Percentiles rank a stretch among this genome's conserved stretches.
phyloP scores from a whole-genome alignment of 2,113 vertebrate genomes.

The Pelecanus crispus region DNA sequence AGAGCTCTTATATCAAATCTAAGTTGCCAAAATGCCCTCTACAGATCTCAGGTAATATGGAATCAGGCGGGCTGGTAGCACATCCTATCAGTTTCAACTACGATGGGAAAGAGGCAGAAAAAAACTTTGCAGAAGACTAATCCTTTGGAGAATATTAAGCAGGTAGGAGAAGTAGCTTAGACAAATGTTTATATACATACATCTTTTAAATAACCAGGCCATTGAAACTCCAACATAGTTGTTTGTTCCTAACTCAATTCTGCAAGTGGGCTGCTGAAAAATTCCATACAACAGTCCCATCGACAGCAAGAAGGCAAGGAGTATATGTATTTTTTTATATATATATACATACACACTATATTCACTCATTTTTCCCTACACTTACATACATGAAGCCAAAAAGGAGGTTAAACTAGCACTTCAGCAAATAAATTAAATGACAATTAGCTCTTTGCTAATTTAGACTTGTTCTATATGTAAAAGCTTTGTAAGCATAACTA shows the following conservation, averaged over 20 bases:
- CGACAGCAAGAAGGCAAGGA: background rate
- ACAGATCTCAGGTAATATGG: background rate
- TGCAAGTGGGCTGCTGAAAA: background rate
- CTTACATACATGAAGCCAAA: background rate
- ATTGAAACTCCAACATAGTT: background rate
- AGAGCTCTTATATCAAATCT: background rate
- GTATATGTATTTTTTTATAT: too few species aligned
- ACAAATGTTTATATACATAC: background rate
- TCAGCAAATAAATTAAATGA: background rate
- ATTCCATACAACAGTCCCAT: background rate
- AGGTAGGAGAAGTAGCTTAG: background rate
- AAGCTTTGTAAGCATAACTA: background rate
- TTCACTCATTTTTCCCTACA: background rate
- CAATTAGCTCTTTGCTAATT: background rate
- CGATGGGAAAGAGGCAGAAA: background rate
- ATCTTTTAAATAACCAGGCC: background rate
- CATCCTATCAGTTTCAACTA: background rate
- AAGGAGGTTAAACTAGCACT: background rate
- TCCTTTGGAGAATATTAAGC: background rate
- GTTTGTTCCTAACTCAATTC: background rate
- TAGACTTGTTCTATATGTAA: background rate
- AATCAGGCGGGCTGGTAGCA: background rate
- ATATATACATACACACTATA: background rate
- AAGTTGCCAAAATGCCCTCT: background rate
- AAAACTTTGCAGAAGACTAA: background rate